Base-by-base conservation (phyloP, 1,140 invertebrate species). In the Scaptodrosophila lebanonensis region DNA sequence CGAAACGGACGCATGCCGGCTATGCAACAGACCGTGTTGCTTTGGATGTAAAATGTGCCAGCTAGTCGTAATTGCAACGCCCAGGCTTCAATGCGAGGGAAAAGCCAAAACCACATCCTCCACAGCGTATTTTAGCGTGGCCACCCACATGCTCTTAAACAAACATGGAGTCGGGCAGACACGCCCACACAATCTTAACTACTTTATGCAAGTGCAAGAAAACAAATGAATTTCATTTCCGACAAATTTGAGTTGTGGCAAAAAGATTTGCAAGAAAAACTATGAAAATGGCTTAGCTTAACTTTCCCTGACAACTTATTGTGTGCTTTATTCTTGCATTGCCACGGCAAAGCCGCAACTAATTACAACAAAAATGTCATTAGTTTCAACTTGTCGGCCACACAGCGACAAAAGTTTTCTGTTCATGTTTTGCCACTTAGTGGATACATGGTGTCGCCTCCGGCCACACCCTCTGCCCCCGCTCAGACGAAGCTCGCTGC, bases 331-430 rank as follows among this genome's bases (percentile, higher is more conserved):
- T 25, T 8, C 33, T 56, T 57, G 67, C 66, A 62, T 61, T 52
- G 65, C 56, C 40, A 39, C 60, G 53, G 59, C 60, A 68, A 79
- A 79, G 73, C 73, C 73, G 65, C 73, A 77, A 77, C 73, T 77
- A 77, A 77, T 77, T 77, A 82, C 73, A 77, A 77, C 73, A 77
- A 77, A 79, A 79, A 79, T 77, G 73, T 77, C 73, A 77, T 77
- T 77, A 77, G 73, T 77, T 77, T 79, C 75, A 77, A 77, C 73
- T 77, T 77, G 73, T 79, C 73, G 73, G 73, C 73, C 68, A 56
- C 73, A 61, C 73, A 73, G 50, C 73, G 59, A 76, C 57, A 68
- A 68, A 77, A 77, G 64, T 77, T 77, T 77, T 79, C n/a, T 73
- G 73, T 77, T 77, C 73, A 79, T 77, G 73, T 79, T 77, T 79